Percentiles rank a stretch among this genome's conserved stretches.
Conservation (phyloP, 1,140 invertebrate species). For the Coelopa frigida region DNA sequence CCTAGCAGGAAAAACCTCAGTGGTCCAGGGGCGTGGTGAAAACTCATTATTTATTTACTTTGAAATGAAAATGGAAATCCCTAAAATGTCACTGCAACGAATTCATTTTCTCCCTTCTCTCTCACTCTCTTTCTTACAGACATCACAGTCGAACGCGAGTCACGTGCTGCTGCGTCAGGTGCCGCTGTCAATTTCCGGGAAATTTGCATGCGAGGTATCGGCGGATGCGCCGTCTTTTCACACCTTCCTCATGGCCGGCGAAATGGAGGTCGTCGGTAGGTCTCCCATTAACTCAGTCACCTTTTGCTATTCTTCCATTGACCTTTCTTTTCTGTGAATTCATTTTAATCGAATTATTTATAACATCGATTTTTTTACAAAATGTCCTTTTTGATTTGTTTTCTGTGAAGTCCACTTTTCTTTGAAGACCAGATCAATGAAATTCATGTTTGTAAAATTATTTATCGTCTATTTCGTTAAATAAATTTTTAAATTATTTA, state of each 20-base stretch:
- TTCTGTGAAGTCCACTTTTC: too few relatives aligned
- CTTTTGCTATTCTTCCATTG: not conserved
- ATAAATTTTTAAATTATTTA: too few relatives aligned
- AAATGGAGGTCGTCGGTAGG: constrained; percentile 70
- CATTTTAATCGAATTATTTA: not conserved
- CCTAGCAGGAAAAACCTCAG: too few relatives aligned
- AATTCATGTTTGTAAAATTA: too few relatives aligned
- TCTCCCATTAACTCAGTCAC: not conserved
- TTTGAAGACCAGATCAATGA: too few relatives aligned
- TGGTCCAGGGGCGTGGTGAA: too few relatives aligned
- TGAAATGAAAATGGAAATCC: too few relatives aligned
- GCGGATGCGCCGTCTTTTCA: constrained; percentile 79
- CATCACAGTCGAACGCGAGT: constrained; percentile 54
- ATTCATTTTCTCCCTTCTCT: constrained; percentile 5
- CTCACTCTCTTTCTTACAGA: constrained; percentile 38
- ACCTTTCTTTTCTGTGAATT: not conserved
- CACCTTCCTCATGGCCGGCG: constrained; percentile 60
- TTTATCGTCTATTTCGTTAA: too few relatives aligned
- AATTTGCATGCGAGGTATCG: constrained; percentile 73
- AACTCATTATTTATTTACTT: too few relatives aligned
- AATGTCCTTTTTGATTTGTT: not conserved
- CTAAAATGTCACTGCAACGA: too few relatives aligned
- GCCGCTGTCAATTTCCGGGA: constrained; percentile 56
- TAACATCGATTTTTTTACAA: not conserved
- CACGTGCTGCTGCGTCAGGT: constrained; percentile 53